phyloP scores from a whole-genome alignment of 2,797 vertebrate genomes.

The Amazonetta brasiliensis region DNA sequence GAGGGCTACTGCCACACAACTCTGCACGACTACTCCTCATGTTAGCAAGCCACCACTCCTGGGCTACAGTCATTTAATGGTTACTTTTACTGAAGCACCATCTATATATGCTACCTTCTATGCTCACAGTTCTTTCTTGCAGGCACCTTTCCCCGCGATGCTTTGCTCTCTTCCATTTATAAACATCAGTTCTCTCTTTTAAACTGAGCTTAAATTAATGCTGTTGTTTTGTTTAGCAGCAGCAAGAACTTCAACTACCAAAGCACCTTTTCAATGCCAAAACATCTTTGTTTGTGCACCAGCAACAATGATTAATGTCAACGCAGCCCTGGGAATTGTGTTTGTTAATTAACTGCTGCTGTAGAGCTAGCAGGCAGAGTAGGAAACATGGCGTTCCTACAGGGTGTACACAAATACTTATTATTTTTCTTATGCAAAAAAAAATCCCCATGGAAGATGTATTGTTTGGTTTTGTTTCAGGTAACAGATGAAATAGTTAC shows the following conservation, averaged over 20 bases:
- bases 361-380: conserved; percentile 66
- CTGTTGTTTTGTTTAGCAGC: conserved; percentile 35
- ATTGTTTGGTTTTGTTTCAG: conserved; percentile 46
- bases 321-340: conserved; percentile 72
- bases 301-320: conserved; percentile 77
- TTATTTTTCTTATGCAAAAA: conserved; percentile 57
- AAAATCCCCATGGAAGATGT: conserved; percentile 45
- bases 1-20: neutral
- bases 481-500: neutral
- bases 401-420: conserved; percentile 63
- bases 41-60: neutral
- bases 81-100: neutral
- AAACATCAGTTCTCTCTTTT: neutral
- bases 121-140: neutral
- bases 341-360: conserved; percentile 77
- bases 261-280: conserved; percentile 67
- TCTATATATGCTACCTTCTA: neutral
- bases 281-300: conserved; percentile 72
- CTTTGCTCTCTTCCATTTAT: neutral
- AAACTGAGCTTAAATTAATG: conserved; percentile 31
- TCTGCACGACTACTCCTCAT: neutral
- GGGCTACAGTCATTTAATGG: neutral
- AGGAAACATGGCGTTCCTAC: conserved; percentile 67
- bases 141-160: neutral
- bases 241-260: conserved; percentile 57